These are phyloP conservation scores for Lindbergichthys nudifrons DNA, from an alignment of 2,797 vertebrate species.

Conservation along the genomic window DNA sequence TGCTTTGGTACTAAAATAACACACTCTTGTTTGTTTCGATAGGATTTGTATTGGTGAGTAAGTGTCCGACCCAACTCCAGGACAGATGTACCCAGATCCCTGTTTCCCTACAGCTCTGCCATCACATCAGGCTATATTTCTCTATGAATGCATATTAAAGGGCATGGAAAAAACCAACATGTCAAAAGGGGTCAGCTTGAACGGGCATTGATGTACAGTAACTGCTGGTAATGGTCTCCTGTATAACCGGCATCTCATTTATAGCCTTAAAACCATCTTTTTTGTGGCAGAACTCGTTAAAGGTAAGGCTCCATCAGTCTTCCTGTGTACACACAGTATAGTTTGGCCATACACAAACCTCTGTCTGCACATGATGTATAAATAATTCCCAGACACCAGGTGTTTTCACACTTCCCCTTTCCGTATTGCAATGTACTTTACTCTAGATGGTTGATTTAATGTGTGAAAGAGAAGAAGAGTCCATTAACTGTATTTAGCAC, in stretches of 20 bases:
- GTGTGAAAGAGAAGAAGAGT: constrained; percentile 1
- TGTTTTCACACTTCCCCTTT: constrained; percentile 8
- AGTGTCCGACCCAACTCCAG: constrained; percentile 17
- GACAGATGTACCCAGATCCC: constrained; percentile 21
- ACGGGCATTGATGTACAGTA: constrained; percentile 47
- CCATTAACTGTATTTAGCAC: constrained; percentile 21
- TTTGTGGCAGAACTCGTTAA: constrained; percentile 24
- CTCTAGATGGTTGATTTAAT: constrained; percentile 4
- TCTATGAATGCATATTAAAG: constrained; percentile 70
- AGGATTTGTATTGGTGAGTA: constrained; percentile 14
- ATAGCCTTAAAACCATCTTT: constrained; percentile 10
- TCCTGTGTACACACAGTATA: constrained; percentile 33
- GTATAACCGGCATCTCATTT: constrained; percentile 25
- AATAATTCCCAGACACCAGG: constrained; percentile 24
- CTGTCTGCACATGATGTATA: constrained; percentile 9
- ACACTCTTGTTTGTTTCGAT: constrained; percentile 15
- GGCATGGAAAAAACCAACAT: constrained; percentile 36
- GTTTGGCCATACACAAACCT: constrained; percentile 33
- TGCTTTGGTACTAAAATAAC: constrained; percentile 76
- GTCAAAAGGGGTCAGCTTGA: constrained; percentile 43
- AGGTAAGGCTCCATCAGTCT: constrained; percentile 47
- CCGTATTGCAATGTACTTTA: constrained; percentile 3
- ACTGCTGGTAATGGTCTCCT: constrained; percentile 64
- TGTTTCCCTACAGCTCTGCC: constrained; percentile 19
- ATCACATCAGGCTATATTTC: constrained; percentile 45